phyloP scores from a whole-genome alignment of 2,113 vertebrate genomes.

The Cynoglossus semilaevis region DNA sequence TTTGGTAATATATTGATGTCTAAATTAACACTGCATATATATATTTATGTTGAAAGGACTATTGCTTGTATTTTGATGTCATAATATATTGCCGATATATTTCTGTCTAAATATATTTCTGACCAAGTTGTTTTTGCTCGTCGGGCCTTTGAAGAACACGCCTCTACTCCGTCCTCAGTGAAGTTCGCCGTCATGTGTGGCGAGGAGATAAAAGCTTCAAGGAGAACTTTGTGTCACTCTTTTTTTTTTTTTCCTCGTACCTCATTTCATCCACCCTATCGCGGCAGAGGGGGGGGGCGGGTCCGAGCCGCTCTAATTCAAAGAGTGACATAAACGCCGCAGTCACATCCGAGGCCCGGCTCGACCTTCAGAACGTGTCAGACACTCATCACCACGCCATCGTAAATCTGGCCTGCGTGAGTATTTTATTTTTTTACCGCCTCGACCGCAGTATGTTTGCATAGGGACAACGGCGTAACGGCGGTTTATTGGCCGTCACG shows the following conservation, averaged over 20 bases:
- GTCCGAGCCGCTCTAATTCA: conserved; percentile 63
- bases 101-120: too few species aligned
- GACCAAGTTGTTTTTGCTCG: too few species aligned
- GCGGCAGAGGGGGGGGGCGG: conserved; percentile 51
- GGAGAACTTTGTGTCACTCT: conserved; percentile 50
- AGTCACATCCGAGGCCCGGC: conserved; percentile 39
- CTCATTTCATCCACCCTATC: conserved; percentile 50
- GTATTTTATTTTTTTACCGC: conserved; percentile 20
- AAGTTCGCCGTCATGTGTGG: conserved; percentile 38
- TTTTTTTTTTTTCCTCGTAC: conserved; percentile 29
- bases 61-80: too few species aligned
- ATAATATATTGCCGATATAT: too few species aligned
- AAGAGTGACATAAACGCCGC: conserved; percentile 56
- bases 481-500: conserved; percentile 11
- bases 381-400: conserved; percentile 25
- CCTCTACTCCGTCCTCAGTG: conserved; percentile 19
- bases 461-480: conserved; percentile 11
- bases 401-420: conserved; percentile 44
- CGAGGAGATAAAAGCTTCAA: conserved; percentile 54
- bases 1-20: too few species aligned
- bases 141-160: too few species aligned
- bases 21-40: too few species aligned
- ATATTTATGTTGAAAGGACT: too few species aligned
- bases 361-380: conserved; percentile 62
- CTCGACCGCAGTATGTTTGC: conserved; percentile 9